Percentiles rank a stretch among this genome's conserved stretches.
These are phyloP conservation scores for Stenchaetothrips biformis DNA, from an alignment of 2,888 invertebrate genomes.

Conservation along the genomic window DNA sequence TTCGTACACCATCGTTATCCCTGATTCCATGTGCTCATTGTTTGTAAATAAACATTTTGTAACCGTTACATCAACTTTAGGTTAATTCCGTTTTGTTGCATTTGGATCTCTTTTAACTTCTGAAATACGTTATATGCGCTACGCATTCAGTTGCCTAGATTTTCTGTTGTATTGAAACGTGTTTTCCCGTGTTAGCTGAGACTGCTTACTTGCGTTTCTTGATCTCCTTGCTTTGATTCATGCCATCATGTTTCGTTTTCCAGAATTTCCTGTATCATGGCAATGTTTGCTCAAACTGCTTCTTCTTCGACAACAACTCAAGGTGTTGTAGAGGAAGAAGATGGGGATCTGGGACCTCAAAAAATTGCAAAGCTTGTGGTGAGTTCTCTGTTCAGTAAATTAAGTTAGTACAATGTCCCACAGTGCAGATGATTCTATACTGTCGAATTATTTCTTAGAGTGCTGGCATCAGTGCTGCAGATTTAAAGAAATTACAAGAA, in stretches of 20 bases:
- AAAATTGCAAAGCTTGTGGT: slow-evolving; percentile 69
- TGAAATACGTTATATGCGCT: neutral
- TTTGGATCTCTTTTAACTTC: neutral
- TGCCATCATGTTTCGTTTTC: neutral
- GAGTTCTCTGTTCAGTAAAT: slow-evolving; percentile 36
- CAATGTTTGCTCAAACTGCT: slow-evolving; percentile 36
- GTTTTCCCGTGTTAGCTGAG: neutral
- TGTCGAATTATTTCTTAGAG: slow-evolving; percentile 54
- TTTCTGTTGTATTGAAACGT: neutral
- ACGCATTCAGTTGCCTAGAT: too few species aligned
- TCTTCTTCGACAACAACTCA: slow-evolving; percentile 53
- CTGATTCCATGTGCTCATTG: neutral
- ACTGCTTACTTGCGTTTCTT: neutral
- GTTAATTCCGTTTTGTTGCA: neutral
- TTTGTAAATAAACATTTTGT: neutral
- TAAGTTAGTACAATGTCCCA: neutral
- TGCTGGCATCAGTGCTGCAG: slow-evolving; percentile 82
- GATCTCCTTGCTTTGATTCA: too few species aligned
- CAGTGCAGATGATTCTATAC: slow-evolving; percentile 27
- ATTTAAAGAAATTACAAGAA: slow-evolving; percentile 89
- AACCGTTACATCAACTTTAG: neutral
- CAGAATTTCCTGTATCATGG: neutral
- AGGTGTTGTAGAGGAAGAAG: slow-evolving; percentile 53
- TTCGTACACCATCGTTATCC: too few species aligned
- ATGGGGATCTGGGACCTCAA: slow-evolving; percentile 64